Percentiles rank a stretch among this genome's conserved stretches.
phyloP scores from a whole-genome alignment of 2,797 vertebrate genomes.

The Chelmon rostratus region DNA sequence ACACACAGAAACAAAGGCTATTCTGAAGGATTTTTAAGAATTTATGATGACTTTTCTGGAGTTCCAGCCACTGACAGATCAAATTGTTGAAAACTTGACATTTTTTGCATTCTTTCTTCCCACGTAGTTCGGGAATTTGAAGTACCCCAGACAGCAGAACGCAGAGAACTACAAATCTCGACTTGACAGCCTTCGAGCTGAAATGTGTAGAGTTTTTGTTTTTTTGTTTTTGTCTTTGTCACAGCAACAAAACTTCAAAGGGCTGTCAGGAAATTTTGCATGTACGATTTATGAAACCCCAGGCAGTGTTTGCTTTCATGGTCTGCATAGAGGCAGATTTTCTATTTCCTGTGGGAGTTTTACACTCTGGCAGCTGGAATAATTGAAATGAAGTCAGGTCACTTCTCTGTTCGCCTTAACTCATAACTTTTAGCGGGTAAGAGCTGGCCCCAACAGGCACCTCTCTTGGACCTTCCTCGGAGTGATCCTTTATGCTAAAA shows the following conservation, averaged over 20 bases:
- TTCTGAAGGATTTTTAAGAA: neutral
- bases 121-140: constrained; percentile 47
- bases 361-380: constrained; percentile 31
- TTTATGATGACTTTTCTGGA: neutral
- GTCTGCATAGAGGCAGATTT: constrained; percentile 20
- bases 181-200: constrained; percentile 42
- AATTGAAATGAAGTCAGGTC: constrained; percentile 50
- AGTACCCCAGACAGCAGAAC: constrained; percentile 52
- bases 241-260: constrained; percentile 64
- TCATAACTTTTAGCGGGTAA: constrained; percentile 21
- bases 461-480: constrained; percentile 18
- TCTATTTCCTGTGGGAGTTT: constrained; percentile 26
- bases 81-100: neutral
- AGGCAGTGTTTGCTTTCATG: constrained; percentile 38
- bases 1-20: neutral
- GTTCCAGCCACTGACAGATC: constrained; percentile 2
- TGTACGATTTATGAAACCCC: constrained; percentile 38
- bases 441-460: constrained; percentile 30
- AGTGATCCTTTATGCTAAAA: neutral
- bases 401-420: neutral
- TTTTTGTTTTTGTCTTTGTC: constrained; percentile 25
- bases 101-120: constrained; percentile 11
- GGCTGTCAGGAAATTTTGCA: constrained; percentile 45
- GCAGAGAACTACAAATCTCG: constrained; percentile 44
- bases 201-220: constrained; percentile 31